phyloP scores from a whole-genome alignment of 2,888 invertebrate species.

The Lepidonotus clava region DNA sequence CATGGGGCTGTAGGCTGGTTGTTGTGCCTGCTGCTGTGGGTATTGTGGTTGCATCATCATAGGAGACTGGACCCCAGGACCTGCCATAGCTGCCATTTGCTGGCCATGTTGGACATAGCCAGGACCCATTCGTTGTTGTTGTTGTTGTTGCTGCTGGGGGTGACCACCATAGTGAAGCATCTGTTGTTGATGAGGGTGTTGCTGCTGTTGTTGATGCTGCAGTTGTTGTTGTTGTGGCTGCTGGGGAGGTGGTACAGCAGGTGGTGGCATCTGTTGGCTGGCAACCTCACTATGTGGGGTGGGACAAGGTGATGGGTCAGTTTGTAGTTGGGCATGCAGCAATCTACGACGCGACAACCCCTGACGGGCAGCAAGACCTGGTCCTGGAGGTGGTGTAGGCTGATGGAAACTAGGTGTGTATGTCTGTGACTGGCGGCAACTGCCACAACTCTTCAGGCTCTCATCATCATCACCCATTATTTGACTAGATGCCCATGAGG shows the following conservation, averaged over 20 bases:
- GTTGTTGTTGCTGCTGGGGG: background rate
- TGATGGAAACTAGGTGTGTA: constrained; percentile 33
- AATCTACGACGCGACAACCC: background rate
- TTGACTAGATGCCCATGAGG: constrained; percentile 49
- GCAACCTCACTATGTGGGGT: background rate
- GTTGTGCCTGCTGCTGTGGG: constrained; percentile 56
- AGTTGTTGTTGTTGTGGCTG: constrained; percentile 37
- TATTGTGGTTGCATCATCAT: constrained; percentile 32
- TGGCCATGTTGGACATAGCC: constrained; percentile 39
- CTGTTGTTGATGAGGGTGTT: constrained; percentile 5
- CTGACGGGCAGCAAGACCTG: constrained; percentile 8
- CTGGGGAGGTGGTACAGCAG: background rate
- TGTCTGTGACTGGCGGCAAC: constrained; percentile 22
- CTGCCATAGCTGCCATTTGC: constrained; percentile 10
- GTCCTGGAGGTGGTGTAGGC: constrained; percentile 44
- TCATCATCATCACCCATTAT: constrained; percentile 14
- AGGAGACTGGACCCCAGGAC: background rate
- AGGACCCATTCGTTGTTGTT: constrained; percentile 44
- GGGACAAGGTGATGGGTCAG: background rate
- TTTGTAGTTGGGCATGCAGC: constrained; percentile 8
- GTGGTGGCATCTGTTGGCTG: constrained; percentile 48
- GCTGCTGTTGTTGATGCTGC: background rate
- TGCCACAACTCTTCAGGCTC: constrained; percentile 16
- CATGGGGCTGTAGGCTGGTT: constrained; percentile 58
- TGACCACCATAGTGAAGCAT: background rate